These are phyloP conservation scores for Cantharis lateralis DNA, from an alignment of 2,888 invertebrate species.

Conservation along the genomic window DNA sequence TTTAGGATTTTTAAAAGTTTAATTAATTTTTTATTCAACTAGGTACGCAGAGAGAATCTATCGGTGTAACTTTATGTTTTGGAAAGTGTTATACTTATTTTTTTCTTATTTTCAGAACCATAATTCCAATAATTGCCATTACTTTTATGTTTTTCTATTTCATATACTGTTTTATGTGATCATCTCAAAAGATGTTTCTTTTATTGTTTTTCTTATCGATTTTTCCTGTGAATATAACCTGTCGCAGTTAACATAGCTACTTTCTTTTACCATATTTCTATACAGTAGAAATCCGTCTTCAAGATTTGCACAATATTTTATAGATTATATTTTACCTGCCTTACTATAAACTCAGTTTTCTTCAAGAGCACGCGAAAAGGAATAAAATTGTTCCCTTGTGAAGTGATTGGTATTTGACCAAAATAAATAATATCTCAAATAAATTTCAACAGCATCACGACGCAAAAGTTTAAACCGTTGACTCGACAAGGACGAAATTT, in stretches of 20 bases:
- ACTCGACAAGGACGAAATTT: neutral
- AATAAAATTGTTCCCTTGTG: neutral
- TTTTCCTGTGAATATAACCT: neutral
- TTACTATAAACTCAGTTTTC: neutral
- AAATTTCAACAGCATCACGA: too few species aligned
- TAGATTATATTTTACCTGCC: neutral
- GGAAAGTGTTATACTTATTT: neutral
- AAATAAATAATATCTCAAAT: neutral
- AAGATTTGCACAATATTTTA: neutral
- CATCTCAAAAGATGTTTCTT: neutral
- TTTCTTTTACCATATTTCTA: neutral
- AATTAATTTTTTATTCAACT: neutral
- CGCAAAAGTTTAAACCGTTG: neutral
- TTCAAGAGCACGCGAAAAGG: neutral
- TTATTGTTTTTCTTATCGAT: neutral
- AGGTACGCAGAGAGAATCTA: neutral
- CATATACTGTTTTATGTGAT: neutral
- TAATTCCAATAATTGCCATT: neutral
- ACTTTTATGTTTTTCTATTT: neutral
- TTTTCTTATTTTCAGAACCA: neutral
- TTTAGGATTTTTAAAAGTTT: neutral
- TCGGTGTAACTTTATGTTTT: neutral
- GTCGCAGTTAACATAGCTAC: neutral
- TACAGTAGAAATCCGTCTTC: neutral
- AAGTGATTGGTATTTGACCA: neutral